Conservation (phyloP, 2,797 vertebrate species). For the Hemibagrus guttatus region DNA sequence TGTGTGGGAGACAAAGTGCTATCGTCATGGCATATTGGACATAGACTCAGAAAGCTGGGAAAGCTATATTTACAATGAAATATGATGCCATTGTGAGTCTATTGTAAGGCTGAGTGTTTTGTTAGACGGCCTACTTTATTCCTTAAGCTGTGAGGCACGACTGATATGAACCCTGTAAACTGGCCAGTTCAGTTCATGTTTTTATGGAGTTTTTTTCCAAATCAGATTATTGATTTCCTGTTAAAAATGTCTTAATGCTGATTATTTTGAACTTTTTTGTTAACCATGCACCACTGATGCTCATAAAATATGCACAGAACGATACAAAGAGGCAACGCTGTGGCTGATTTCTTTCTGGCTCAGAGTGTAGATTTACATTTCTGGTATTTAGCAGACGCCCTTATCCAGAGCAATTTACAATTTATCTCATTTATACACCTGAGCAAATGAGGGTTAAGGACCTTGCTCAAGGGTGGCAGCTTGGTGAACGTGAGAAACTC, state of each 20-base stretch:
- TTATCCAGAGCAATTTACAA: no score
- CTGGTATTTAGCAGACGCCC: no score
- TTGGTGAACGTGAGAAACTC: no score
- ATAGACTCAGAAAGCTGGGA: conserved; percentile 4
- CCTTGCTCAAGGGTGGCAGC: no score
- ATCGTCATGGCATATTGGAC: background rate
- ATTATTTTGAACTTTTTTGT: background rate
- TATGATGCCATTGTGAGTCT: background rate
- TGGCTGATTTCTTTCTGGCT: background rate
- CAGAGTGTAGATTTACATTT: background rate
- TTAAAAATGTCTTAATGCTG: background rate
- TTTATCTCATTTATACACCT: no score
- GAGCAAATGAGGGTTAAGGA: no score
- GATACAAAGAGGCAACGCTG: background rate
- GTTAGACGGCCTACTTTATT: background rate
- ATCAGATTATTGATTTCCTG: background rate
- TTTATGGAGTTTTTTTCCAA: background rate
- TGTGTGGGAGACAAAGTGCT: background rate
- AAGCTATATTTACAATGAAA: conserved; percentile 22
- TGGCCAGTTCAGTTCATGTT: background rate
- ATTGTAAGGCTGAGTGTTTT: background rate
- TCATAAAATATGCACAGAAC: background rate
- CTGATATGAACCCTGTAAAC: background rate
- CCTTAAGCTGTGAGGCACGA: background rate
- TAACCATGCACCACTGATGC: background rate